These are phyloP conservation scores for Tetragonisca angustula DNA, from an alignment of 2,888 invertebrate genomes.

Conservation along the genomic window DNA sequence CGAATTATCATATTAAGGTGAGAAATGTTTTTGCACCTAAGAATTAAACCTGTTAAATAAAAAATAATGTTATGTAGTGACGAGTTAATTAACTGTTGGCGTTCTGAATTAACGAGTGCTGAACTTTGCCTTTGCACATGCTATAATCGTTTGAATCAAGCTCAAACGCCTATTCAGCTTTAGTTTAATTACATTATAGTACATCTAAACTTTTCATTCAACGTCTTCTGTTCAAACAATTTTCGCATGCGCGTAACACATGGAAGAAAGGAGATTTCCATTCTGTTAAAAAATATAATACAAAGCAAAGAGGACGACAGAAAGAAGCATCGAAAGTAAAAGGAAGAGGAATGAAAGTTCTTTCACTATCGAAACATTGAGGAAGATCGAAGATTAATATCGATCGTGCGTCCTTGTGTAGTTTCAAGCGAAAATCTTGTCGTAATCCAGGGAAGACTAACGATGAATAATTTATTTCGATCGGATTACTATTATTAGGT, in stretches of 20 bases:
- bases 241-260: neutral
- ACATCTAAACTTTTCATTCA: slow-evolving; percentile 58
- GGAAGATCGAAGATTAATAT: neutral
- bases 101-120: slow-evolving; percentile 60
- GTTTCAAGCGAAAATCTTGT: neutral
- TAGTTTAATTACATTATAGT: slow-evolving; percentile 32
- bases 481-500: neutral
- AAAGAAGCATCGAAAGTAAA: neutral
- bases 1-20: neutral
- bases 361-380: neutral
- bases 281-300: neutral
- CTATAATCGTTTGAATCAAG: slow-evolving; percentile 58
- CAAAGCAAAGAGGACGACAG: neutral
- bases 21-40: neutral
- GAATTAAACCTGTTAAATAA: neutral
- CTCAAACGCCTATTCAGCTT: slow-evolving; percentile 59
- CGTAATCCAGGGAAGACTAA: neutral
- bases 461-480: neutral
- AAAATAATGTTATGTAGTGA: slow-evolving; percentile 20
- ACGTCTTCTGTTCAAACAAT: slow-evolving; percentile 34
- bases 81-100: slow-evolving; percentile 45
- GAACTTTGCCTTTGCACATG: slow-evolving; percentile 58
- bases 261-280: neutral
- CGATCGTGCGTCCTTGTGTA: neutral
- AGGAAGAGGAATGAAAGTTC: neutral